Evolutionary conservation across 2,888 invertebrate genomes (phyloP), one percentile per base, ranked within the genome.

Genomic region (Arctia plantaginis): DNA sequence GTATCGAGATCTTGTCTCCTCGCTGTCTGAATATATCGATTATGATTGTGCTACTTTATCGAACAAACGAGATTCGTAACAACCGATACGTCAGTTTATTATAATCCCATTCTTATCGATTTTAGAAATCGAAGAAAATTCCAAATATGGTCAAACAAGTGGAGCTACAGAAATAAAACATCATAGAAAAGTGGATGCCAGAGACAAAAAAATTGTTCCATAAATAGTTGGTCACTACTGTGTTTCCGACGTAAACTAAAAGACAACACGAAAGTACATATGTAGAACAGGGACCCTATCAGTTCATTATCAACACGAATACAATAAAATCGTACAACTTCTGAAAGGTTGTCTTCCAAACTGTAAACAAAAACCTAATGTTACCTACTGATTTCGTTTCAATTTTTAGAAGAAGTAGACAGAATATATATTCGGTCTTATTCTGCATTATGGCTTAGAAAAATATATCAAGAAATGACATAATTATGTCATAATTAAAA

Each of bases 1-100:
- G 80, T 76, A 83, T 80, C 78, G 71, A 82, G 88, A 87, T 89
- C 86, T 86, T 85, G 87, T 86, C 86, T 83, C 82, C 72, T 73
- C 70, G 77, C 80, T 83, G 85, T 82, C 85, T 84, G 86, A 86
- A 86, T 84, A 84, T 84, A 84, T 84, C 84, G 84, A 82, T 84
- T 85, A 84, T 82, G 79, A 85, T 79, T 78, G 86, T 85, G 85
- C 86, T 77, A 85, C 80, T 85, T 80, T 78, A 74, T 69, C 23
- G 73, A 75, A 79, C 70, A 85, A 74, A 67, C 75, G 78, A 77
- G 80, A 86, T 81, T 85, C 75, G 80, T 79, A 83, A 79, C 79
- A 73, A 74, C 75, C 73, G 82, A 85, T 84, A 84, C 74, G 74
- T 78, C 72, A 59, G 35, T 69, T 76, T 74, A 74, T 80, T 81